Evolutionary conservation across 1,140 invertebrate genomes (phyloP).

Genomic region (Aplysia californica): DNA sequence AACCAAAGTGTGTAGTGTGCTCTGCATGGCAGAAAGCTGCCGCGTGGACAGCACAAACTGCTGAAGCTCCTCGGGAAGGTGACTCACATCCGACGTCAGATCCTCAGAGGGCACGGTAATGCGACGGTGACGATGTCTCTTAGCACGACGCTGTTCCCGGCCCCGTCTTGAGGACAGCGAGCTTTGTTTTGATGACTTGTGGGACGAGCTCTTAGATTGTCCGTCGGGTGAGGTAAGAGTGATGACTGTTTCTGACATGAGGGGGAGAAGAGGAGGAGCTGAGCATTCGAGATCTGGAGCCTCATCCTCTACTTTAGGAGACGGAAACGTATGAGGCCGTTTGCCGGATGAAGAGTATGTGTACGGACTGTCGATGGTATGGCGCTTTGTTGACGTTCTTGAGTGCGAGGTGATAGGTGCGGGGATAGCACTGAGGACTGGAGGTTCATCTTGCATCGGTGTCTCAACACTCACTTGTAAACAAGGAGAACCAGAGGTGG

Average conservation of each 20-base stretch:
- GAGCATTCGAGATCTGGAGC: not conserved
- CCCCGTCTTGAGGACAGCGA: not conserved
- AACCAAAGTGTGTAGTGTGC: constrained; percentile 26
- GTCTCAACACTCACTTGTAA: not conserved
- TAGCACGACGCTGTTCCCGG: not conserved
- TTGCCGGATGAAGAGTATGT: constrained; percentile 7
- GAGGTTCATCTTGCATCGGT: not conserved
- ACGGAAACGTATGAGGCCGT: not conserved
- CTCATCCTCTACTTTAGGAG: not conserved
- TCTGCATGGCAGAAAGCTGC: constrained; percentile 27
- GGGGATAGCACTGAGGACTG: not conserved
- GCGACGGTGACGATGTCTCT: not conserved
- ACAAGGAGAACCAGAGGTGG: not conserved
- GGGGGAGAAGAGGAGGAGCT: not conserved
- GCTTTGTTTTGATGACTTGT: not conserved
- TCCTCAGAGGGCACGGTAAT: constrained; percentile 14
- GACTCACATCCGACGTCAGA: not conserved
- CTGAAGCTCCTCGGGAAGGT: constrained; percentile 4
- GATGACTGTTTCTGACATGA: constrained; percentile 3
- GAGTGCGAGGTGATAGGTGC: not conserved
- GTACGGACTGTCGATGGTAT: constrained; percentile 33
- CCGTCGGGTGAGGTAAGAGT: not conserved
- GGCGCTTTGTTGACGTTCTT: constrained; percentile 1
- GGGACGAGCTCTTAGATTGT: not conserved
- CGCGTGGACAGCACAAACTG: constrained; percentile 23